phyloP scores from a whole-genome alignment of 2,888 invertebrate species.

The Stratiomys singularior region DNA sequence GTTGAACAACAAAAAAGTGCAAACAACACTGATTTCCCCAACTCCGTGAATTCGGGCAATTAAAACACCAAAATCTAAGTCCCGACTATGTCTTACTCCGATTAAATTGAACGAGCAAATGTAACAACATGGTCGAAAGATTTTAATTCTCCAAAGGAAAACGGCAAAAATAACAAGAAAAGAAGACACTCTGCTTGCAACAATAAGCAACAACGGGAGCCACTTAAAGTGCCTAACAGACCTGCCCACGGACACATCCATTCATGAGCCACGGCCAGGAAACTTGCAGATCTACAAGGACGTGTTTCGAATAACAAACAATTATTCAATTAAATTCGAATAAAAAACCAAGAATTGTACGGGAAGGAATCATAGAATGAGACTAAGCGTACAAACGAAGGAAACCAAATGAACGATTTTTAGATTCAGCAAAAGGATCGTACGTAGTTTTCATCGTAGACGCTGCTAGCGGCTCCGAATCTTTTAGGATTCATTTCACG shows the following conservation, averaged over 20 bases:
- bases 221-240: conserved; percentile 51
- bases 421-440: conserved; percentile 31
- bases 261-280: conserved; percentile 46
- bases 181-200: conserved; percentile 46
- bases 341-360: conserved; percentile 55
- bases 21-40: conserved; percentile 37
- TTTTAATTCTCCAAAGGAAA: conserved; percentile 5
- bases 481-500: conserved; percentile 44
- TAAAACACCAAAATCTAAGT: conserved; percentile 40
- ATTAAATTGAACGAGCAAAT: conserved; percentile 16
- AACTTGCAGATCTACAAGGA: conserved; percentile 56
- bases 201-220: conserved; percentile 48
- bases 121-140: conserved; percentile 30
- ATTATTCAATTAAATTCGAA: conserved; percentile 65
- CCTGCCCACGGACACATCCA: conserved; percentile 47
- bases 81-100: conserved; percentile 7
- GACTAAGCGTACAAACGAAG: conserved; percentile 42
- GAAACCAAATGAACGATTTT: conserved; percentile 39
- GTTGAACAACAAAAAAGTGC: conserved; percentile 17
- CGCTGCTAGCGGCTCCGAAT: not conserved
- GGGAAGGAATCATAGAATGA: conserved; percentile 37
- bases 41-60: conserved; percentile 34
- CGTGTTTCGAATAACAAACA: conserved; percentile 62
- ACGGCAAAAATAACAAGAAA: not conserved
- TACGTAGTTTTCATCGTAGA: not conserved